Percentiles rank a stretch among this genome's conserved stretches.
phyloP scores from a whole-genome alignment of 2,888 invertebrate genomes.

The Arrhopalites spinosus region DNA sequence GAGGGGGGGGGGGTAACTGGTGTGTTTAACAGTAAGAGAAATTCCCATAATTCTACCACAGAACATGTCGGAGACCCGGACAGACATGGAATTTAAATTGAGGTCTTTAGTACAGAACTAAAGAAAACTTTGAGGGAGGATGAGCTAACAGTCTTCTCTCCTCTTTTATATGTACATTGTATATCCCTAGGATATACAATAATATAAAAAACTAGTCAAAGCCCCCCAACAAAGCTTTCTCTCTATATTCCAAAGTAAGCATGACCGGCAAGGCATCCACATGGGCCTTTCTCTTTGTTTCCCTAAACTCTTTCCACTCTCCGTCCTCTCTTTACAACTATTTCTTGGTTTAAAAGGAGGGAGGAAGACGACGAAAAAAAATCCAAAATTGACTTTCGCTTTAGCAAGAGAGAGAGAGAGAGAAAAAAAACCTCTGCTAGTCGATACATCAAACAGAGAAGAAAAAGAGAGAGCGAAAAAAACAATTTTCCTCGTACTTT shows the following conservation, averaged over 20 bases:
- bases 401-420: conserved; percentile 15
- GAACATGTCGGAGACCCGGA: conserved; percentile 27
- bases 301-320: not conserved
- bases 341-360: not conserved
- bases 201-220: too few species aligned
- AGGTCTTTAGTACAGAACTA: conserved; percentile 30
- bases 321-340: too few species aligned
- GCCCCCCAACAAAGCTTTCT: too few species aligned
- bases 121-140: conserved; percentile 19
- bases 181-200: too few species aligned
- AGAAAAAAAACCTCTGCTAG: not conserved
- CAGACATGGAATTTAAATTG: conserved; percentile 37
- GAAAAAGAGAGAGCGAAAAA: not conserved
- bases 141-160: not conserved
- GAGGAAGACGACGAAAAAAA: not conserved
- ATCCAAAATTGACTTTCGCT: conserved; percentile 13
- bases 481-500: conserved; percentile 25
- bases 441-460: conserved; percentile 29
- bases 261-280: not conserved
- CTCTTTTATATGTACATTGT: not conserved
- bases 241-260: too few species aligned
- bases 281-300: conserved; percentile 2
- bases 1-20: conserved; percentile 22
- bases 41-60: conserved; percentile 34
- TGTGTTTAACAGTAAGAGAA: conserved; percentile 30